These are phyloP conservation scores for Scrobipalpa atriplicella DNA, from an alignment of 2,888 invertebrate species.

Conservation along the genomic window DNA sequence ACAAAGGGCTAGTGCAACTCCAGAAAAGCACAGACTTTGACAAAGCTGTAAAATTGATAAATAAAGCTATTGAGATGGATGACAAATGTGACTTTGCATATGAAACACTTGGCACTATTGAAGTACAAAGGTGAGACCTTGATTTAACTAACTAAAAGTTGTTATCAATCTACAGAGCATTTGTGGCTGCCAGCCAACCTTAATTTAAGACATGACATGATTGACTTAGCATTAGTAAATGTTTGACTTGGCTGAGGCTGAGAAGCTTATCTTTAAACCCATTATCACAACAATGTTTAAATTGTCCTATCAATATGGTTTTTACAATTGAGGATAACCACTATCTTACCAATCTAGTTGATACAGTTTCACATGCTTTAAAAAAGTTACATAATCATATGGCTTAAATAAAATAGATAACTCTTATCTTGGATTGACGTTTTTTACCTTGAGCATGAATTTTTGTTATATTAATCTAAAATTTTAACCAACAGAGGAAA, in stretches of 20 bases:
- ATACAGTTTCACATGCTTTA: conserved; percentile 6
- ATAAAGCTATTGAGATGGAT: conserved; percentile 93
- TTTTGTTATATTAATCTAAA: conserved; percentile 18
- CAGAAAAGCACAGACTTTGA: conserved; percentile 94
- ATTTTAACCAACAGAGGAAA: conserved; percentile 86
- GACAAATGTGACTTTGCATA: conserved; percentile 97
- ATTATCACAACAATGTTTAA: conserved; percentile 23
- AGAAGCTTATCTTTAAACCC: conserved; percentile 18
- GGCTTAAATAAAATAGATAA: background rate
- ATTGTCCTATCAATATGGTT: conserved; percentile 23
- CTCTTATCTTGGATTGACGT: background rate
- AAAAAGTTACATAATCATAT: conserved; percentile 23
- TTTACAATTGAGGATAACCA: conserved; percentile 19
- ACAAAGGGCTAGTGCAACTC: conserved; percentile 91
- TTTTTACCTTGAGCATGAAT: background rate
- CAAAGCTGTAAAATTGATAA: conserved; percentile 89
- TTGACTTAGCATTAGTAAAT: conserved; percentile 23
- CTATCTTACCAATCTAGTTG: conserved; percentile 24
- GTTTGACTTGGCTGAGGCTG: conserved; percentile 22
- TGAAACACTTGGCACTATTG: conserved; percentile 96
- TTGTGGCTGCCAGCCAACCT: conserved; percentile 38
- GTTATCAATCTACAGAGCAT: conserved; percentile 21
- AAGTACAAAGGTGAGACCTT: conserved; percentile 91
- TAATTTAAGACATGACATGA: conserved; percentile 35
- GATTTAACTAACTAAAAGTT: conserved; percentile 22